Evolutionary conservation across 2,113 vertebrate species (phyloP).

Genomic region (Pelodiscus sinensis): DNA sequence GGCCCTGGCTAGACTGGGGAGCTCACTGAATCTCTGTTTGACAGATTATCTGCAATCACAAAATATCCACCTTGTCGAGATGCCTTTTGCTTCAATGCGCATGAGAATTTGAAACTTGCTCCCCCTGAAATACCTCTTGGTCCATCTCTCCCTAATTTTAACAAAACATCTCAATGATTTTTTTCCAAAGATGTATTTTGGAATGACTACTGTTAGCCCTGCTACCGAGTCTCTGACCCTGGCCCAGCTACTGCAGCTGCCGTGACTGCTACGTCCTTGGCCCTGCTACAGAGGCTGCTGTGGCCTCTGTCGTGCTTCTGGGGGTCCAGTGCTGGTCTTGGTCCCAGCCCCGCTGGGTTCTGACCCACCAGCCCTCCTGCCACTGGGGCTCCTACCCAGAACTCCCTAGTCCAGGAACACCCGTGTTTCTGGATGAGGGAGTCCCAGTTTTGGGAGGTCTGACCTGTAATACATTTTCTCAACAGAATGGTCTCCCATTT

Average conservation of each 20-base stretch:
- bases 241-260: too few species aligned
- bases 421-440: too few species aligned
- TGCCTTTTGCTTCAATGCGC: background rate
- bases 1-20: rapidly evolving
- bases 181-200: constrained; percentile 17
- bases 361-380: too few species aligned
- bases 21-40: background rate
- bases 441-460: too few species aligned
- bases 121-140: rapidly evolving
- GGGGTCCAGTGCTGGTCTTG: too few species aligned
- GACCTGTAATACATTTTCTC: background rate
- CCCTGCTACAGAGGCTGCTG: too few species aligned
- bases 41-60: rapidly evolving
- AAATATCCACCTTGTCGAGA: background rate
- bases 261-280: too few species aligned
- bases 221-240: too few species aligned
- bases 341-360: too few species aligned
- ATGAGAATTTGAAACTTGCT: background rate
- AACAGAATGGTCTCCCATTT: background rate
- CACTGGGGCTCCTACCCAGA: too few species aligned
- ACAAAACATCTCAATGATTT: constrained; percentile 9
- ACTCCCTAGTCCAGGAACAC: too few species aligned
- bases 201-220: background rate
- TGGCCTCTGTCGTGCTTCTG: too few species aligned
- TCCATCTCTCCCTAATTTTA: background rate